Evolutionary conservation across 2,888 invertebrate genomes (phyloP).

Genomic region (Clepsis dumicolana): DNA sequence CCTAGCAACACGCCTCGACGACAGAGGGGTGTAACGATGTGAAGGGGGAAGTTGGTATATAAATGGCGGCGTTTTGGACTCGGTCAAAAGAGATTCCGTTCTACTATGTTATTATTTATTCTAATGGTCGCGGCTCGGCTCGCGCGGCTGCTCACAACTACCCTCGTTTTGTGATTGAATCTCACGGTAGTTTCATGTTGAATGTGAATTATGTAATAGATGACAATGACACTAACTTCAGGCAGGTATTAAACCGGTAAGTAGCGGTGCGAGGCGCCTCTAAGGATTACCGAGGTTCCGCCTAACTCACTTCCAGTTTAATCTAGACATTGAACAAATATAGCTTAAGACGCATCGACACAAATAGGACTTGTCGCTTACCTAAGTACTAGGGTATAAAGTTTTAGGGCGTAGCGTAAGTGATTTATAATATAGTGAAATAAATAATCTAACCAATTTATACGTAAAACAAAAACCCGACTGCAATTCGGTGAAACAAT

Average conservation of each 20-base stretch:
- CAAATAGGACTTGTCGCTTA: slow-evolving; percentile 1
- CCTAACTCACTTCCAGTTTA: not conserved
- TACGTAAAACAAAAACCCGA: too few species aligned
- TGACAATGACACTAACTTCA: not conserved
- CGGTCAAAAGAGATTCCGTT: too few species aligned
- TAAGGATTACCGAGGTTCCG: slow-evolving; percentile 5
- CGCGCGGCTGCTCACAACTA: too few species aligned
- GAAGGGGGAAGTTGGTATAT: too few species aligned
- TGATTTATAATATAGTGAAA: not conserved
- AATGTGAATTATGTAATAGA: not conserved
- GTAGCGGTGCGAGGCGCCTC: slow-evolving; percentile 16
- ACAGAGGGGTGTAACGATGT: too few species aligned
- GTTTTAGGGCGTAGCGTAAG: not conserved
- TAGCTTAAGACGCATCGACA: slow-evolving; percentile 20
- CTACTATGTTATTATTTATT: too few species aligned
- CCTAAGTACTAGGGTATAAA: not conserved
- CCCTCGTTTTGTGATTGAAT: too few species aligned
- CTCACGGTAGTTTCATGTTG: too few species aligned
- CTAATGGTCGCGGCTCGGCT: too few species aligned
- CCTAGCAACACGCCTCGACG: too few species aligned
- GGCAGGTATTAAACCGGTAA: slow-evolving; percentile 16
- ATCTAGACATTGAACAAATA: slow-evolving; percentile 22
- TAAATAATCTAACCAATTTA: not conserved
- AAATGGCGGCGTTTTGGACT: too few species aligned
- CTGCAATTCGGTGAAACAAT: too few species aligned